Conservation (phyloP, 2,113 vertebrate genomes). For the Chlamydotis undulata region DNA sequence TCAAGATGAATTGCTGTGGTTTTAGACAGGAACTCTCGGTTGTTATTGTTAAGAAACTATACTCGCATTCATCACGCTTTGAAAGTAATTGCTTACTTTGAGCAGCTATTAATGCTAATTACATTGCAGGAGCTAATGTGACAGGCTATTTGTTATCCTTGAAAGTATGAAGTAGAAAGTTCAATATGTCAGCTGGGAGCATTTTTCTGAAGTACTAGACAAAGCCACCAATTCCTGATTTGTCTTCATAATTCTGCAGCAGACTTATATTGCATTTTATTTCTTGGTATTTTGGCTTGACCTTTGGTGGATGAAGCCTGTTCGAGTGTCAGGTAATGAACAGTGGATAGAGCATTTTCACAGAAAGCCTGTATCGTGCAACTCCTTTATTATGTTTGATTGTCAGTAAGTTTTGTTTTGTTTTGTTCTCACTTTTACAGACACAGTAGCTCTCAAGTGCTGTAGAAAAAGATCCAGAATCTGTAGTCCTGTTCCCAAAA, state of each 20-base stretch:
- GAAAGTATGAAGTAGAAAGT: not conserved
- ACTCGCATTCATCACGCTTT: not conserved
- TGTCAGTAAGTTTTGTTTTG: not conserved
- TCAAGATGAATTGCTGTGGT: not conserved
- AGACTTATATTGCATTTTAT: not conserved
- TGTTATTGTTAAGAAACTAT: constrained; percentile 21
- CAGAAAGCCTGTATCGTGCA: not conserved
- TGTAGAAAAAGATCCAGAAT: not conserved
- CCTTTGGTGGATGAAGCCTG: not conserved
- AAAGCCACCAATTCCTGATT: not conserved
- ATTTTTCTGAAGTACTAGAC: not conserved
- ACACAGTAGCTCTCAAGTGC: not conserved
- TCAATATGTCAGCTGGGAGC: not conserved
- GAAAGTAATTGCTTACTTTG: constrained; percentile 35
- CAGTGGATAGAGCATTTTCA: not conserved
- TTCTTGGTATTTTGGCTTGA: not conserved
- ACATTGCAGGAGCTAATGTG: not conserved
- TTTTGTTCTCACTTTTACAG: not conserved
- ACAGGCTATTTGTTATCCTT: constrained; percentile 22
- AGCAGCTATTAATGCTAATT: constrained; percentile 43
- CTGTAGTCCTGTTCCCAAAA: not conserved
- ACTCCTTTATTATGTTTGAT: not conserved
- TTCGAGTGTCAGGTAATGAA: not conserved
- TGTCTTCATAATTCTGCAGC: not conserved
- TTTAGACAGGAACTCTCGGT: not conserved